Base-by-base conservation (phyloP, 2,888 invertebrate genomes). In the Lepidochrysops patricia region DNA sequence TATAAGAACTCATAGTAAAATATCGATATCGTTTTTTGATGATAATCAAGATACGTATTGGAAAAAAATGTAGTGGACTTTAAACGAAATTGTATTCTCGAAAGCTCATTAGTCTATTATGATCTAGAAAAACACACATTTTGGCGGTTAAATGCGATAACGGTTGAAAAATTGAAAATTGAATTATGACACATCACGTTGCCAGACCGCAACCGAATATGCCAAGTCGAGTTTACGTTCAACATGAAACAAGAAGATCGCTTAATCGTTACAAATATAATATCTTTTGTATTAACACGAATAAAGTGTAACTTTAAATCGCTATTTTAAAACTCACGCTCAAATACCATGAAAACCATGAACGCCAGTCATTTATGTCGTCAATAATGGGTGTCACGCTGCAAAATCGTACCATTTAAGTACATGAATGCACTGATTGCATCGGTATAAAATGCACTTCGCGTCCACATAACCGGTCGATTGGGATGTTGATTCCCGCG, bases 121-220 rank as follows among this genome's bases (percentile, higher is more conserved):
- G n/a, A n/a, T n/a, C n/a, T n/a, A n/a, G n/a, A 43, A 43, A 9
- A 43, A 19, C 19, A 43, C 7, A 43, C 12, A 43, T 43, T 19
- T 43, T 43, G 19, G 9, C 43, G 3, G 43, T 19, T 19, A 19
- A 23, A 43, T 23, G 43, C 19, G 19, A 23, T 43, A 12, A 43
- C 9, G 23, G 43, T 43, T 19, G 43, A 43, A 43, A 43, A 63
- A 72, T 72, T 73, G 71, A 73, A 70, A 72, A 73, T 73, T 68
- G 15, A 52, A 52, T 27, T 27, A 52, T n/a, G 52, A 52, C 52
- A 29, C 52, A 52, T 52, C 52, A 52, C 13, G 13, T 27, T 15
- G 13, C 9, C 43, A 43, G 43, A 43, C 27, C 29, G 15, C 52
- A 27, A 52, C 13, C 26, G 29, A 15, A 52, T 43, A 43, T 13